Conservation (phyloP, 2,888 invertebrate genomes). For the Macrophya alboannulata region DNA sequence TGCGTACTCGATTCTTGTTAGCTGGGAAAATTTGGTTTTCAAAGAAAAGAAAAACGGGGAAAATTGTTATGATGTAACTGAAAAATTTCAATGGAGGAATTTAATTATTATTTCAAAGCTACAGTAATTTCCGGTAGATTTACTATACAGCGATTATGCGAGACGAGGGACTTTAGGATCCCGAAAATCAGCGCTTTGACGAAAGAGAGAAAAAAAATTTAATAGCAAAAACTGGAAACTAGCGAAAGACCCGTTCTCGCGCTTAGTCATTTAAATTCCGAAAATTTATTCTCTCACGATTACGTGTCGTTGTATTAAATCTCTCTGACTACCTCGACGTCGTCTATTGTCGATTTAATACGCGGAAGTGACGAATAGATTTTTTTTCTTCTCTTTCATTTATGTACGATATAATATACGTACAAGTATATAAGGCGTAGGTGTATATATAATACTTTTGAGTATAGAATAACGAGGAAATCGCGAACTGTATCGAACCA, state of each 20-base stretch:
- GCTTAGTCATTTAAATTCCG: not conserved
- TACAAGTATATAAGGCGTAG: not conserved
- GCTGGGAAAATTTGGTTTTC: not conserved
- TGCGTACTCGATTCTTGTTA: not conserved
- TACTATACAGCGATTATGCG: not conserved
- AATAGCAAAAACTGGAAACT: not conserved
- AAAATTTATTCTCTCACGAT: slow-evolving; percentile 2
- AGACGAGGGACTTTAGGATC: not conserved
- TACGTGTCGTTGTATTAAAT: not conserved
- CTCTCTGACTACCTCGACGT: not conserved
- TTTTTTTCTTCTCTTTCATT: not conserved
- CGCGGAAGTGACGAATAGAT: not conserved
- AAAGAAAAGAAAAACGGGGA: not conserved
- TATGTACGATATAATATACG: not conserved
- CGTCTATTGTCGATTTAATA: not conserved
- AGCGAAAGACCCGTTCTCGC: too few species aligned
- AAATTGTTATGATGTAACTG: not conserved
- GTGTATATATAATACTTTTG: too few species aligned
- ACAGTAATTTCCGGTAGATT: not conserved
- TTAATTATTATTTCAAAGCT: not conserved
- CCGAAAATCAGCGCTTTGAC: not conserved
- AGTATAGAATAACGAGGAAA: too few species aligned
- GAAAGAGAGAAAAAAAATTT: too few species aligned
- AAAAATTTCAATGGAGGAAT: not conserved
- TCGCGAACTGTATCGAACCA: too few species aligned